A percentile compares a stretch with the other conserved stretches of the same genome.
phyloP scores from a whole-genome alignment of 1,140 invertebrate species.

The Schlechtendalia chinensis region DNA sequence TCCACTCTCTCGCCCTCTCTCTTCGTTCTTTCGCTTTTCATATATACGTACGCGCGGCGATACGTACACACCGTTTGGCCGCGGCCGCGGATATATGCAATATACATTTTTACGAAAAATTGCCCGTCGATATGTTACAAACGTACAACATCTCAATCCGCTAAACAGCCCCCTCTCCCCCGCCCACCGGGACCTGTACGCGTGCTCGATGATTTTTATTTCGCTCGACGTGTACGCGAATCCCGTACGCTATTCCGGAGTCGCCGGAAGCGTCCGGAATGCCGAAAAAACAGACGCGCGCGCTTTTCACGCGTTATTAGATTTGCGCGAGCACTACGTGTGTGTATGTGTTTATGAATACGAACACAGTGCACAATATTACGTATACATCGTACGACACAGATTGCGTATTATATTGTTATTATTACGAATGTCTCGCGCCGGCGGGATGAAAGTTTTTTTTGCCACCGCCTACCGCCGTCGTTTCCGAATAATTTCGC shows the following conservation, averaged over 20 bases:
- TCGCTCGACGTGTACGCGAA: constrained; percentile 9
- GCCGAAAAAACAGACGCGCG: neutral
- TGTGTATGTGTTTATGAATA: neutral
- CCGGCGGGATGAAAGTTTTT: constrained; percentile 1
- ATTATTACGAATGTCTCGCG: neutral
- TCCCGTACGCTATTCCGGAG: neutral
- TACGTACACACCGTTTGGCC: neutral
- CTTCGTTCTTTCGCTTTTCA: neutral
- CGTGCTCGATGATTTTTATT: constrained; percentile 28
- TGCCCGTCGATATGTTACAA: neutral
- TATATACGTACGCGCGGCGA: neutral
- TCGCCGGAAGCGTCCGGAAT: constrained; percentile 30
- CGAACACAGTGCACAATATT: neutral
- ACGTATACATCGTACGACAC: neutral
- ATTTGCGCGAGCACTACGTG: neutral
- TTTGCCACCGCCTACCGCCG: neutral
- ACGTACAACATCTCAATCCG: neutral
- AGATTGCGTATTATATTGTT: neutral
- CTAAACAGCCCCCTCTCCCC: no score
- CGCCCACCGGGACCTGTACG: no score
- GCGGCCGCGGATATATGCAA: neutral
- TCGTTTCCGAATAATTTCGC: constrained; percentile 13
- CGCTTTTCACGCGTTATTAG: constrained; percentile 45
- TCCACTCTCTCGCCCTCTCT: neutral
- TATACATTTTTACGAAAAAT: neutral